phyloP scores from a whole-genome alignment of 2,888 invertebrate genomes.

The Rhagophthalmus giganteus region DNA sequence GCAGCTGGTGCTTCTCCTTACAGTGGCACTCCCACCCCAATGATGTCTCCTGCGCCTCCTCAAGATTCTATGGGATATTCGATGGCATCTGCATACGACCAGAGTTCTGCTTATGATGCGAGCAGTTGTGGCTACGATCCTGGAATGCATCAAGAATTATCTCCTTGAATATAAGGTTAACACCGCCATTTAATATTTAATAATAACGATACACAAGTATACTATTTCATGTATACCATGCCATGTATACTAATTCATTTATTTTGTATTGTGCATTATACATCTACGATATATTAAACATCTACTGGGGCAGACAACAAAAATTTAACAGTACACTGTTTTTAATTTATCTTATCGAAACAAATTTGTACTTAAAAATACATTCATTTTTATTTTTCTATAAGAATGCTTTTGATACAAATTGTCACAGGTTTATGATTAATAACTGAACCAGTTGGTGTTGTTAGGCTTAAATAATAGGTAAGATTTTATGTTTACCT shows the following conservation, averaged over 20 bases:
- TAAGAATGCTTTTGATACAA: slow-evolving; percentile 20
- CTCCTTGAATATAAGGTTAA: slow-evolving; percentile 55
- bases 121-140: slow-evolving; percentile 91
- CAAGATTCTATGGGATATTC: slow-evolving; percentile 93
- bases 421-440: slow-evolving; percentile 9
- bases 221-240: slow-evolving; percentile 38
- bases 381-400: too few relatives aligned
- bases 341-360: background rate
- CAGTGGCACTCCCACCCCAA: slow-evolving; percentile 88
- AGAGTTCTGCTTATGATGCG: slow-evolving; percentile 84
- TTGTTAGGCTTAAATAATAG: slow-evolving; percentile 24
- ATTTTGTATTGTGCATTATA: slow-evolving; percentile 38
- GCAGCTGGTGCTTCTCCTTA: slow-evolving; percentile 79
- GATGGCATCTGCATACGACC: slow-evolving; percentile 90
- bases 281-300: slow-evolving; percentile 19
- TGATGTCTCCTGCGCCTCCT: slow-evolving; percentile 93
- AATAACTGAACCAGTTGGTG: slow-evolving; percentile 30
- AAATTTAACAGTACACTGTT: too few relatives aligned
- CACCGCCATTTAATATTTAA: slow-evolving; percentile 11
- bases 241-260: slow-evolving; percentile 39
- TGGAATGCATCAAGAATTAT: slow-evolving; percentile 82
- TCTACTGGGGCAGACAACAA: slow-evolving; percentile 21
- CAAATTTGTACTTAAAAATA: background rate
- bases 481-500: slow-evolving; percentile 36
- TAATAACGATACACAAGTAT: slow-evolving; percentile 38